phyloP scores from a whole-genome alignment of 2,113 vertebrate species.

The Tupaia tana region DNA sequence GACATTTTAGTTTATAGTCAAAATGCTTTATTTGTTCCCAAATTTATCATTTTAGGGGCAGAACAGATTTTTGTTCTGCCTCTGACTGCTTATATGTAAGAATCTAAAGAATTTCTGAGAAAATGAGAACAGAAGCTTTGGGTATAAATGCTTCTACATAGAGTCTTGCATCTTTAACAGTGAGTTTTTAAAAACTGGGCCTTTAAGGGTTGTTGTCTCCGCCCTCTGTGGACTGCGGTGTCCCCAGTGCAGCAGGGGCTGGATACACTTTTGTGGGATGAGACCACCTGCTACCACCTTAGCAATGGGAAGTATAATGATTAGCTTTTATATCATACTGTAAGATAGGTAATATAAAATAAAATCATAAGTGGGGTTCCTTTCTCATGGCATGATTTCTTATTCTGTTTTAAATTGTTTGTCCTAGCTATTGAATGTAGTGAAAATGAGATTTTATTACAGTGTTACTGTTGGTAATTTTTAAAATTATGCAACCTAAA shows the following conservation, averaged over 20 bases:
- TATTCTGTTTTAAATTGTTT: constrained; percentile 30
- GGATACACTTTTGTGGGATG: neutral
- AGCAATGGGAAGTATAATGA: neutral
- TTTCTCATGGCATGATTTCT: constrained; percentile 25
- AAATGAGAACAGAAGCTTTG: constrained; percentile 48
- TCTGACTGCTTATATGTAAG: constrained; percentile 8
- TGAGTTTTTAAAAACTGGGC: neutral
- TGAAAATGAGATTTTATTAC: constrained; percentile 58
- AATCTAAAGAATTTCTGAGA: constrained; percentile 57
- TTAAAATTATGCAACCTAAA: constrained; percentile 18
- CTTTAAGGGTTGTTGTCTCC: neutral
- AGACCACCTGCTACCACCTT: neutral
- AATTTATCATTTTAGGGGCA: constrained; percentile 7
- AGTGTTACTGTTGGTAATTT: constrained; percentile 40
- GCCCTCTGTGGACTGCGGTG: neutral
- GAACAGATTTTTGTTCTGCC: constrained; percentile 45
- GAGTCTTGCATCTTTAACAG: constrained; percentile 12
- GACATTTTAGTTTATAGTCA: constrained; percentile 57
- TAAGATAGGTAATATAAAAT: constrained; percentile 36
- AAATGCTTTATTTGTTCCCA: constrained; percentile 63
- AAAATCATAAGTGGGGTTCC: constrained; percentile 32
- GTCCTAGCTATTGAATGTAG: constrained; percentile 31
- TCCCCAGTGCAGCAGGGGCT: neutral
- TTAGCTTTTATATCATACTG: constrained; percentile 40
- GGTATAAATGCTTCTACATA: constrained; percentile 1